These are phyloP conservation scores for Phaethon lepturus DNA, from an alignment of 2,113 vertebrate genomes.

Conservation along the genomic window DNA sequence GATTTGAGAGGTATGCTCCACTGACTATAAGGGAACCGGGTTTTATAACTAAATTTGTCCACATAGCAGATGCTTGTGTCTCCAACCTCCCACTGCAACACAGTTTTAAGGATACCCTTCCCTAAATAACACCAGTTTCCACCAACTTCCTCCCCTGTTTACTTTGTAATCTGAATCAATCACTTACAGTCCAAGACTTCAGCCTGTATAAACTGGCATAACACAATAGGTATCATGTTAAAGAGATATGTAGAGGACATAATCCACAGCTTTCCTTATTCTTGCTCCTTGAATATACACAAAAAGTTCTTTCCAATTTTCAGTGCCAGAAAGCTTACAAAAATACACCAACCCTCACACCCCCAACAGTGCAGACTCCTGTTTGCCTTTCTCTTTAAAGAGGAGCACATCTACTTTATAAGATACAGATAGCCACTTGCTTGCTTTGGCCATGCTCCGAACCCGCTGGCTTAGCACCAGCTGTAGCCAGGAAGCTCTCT, in stretches of 20 bases:
- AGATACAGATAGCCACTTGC: background rate
- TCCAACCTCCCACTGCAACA: conserved; percentile 28
- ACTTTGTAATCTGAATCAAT: conserved; percentile 2
- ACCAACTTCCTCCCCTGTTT: background rate
- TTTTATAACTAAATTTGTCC: conserved; percentile 28
- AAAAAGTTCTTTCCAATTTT: background rate
- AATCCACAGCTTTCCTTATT: background rate
- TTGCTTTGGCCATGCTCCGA: background rate
- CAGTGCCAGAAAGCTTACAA: background rate
- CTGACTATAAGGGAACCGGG: background rate
- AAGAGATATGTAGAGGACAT: background rate
- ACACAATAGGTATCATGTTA: background rate
- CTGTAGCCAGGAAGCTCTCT: background rate
- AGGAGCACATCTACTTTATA: background rate
- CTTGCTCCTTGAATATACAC: background rate
- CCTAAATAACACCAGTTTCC: conserved; percentile 17
- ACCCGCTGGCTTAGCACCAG: background rate
- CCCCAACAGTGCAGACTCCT: background rate
- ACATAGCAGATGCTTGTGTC: conserved; percentile 31
- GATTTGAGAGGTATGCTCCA: background rate
- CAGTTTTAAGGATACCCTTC: conserved; percentile 41
- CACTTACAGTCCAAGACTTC: background rate
- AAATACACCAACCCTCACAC: background rate
- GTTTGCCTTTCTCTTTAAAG: background rate
- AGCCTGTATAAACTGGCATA: background rate